phyloP scores from a whole-genome alignment of 2,797 vertebrate species.

The Cirrhinus mrigala region DNA sequence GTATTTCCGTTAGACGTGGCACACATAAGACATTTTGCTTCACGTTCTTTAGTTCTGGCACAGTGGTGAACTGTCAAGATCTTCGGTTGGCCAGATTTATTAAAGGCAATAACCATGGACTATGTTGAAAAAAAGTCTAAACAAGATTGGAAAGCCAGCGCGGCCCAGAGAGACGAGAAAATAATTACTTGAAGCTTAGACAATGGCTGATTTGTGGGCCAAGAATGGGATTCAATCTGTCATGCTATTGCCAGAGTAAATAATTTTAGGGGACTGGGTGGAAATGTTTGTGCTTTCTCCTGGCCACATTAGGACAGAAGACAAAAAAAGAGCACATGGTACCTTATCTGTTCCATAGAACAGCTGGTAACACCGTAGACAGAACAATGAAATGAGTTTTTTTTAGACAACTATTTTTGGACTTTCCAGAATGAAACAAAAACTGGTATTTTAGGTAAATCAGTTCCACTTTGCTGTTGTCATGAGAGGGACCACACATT shows the following conservation, averaged over 20 bases:
- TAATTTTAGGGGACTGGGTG: slow-evolving; percentile 53
- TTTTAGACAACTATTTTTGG: not conserved
- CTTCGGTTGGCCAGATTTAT: slow-evolving; percentile 44
- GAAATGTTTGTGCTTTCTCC: slow-evolving; percentile 56
- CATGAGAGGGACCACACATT: not conserved
- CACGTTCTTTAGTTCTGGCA: slow-evolving; percentile 32
- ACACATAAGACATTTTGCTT: slow-evolving; percentile 40
- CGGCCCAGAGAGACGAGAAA: slow-evolving; percentile 21
- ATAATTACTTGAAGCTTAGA: slow-evolving; percentile 58
- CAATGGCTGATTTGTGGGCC: slow-evolving; percentile 58
- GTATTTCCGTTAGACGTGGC: slow-evolving; percentile 27
- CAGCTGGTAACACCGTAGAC: slow-evolving; percentile 50
- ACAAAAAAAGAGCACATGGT: slow-evolving; percentile 55
- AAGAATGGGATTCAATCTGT: slow-evolving; percentile 61
- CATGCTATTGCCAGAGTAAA: slow-evolving; percentile 56
- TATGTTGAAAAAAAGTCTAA: slow-evolving; percentile 50
- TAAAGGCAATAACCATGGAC: slow-evolving; percentile 49
- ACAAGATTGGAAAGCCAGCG: slow-evolving; percentile 34
- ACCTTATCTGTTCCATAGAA: slow-evolving; percentile 60
- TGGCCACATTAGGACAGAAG: slow-evolving; percentile 43
- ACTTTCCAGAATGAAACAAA: not conserved
- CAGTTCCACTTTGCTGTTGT: not conserved
- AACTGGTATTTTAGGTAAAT: not conserved
- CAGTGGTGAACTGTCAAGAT: slow-evolving; percentile 32
- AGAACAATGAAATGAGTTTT: slow-evolving; percentile 44